These are phyloP conservation scores for Silvanus unidentatus DNA, from an alignment of 2,888 invertebrate species.

Conservation along the genomic window DNA sequence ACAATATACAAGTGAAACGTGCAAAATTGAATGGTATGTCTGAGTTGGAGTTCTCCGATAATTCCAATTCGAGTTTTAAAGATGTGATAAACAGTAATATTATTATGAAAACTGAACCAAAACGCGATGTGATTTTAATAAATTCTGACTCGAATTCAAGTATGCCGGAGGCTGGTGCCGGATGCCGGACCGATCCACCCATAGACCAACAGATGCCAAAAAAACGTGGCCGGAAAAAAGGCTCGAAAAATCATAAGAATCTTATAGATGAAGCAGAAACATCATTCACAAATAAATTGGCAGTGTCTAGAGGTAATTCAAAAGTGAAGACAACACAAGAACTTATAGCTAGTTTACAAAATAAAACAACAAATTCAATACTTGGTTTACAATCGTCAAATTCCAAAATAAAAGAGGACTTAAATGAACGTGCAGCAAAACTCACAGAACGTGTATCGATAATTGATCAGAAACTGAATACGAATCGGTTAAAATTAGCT, in stretches of 20 bases:
- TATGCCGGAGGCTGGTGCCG: constrained; percentile 46
- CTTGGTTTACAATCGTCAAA: constrained; percentile 15
- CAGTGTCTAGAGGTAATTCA: constrained; percentile 52
- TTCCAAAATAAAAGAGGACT: constrained; percentile 37
- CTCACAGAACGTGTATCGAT: constrained; percentile 43
- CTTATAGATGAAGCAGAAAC: constrained; percentile 51
- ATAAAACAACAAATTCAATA: constrained; percentile 24
- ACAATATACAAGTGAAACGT: constrained; percentile 32
- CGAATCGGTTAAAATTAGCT: constrained; percentile 39
- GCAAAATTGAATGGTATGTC: constrained; percentile 46
- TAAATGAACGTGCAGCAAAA: constrained; percentile 43
- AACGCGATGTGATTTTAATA: constrained; percentile 34
- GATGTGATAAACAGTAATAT: constrained; percentile 32
- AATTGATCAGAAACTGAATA: constrained; percentile 43
- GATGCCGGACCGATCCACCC: constrained; percentile 40
- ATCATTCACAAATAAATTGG: constrained; percentile 52
- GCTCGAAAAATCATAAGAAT: constrained; percentile 52
- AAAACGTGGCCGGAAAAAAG: constrained; percentile 56
- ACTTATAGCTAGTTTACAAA: constrained; percentile 68
- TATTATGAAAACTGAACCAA: constrained; percentile 21
- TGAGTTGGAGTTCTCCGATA: constrained; percentile 43
- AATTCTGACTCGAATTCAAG: constrained; percentile 50
- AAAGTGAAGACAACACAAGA: constrained; percentile 75
- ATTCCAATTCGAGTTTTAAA: constrained; percentile 46
- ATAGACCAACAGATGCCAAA: constrained; percentile 47